Percentiles rank a stretch among this genome's conserved stretches.
phyloP scores from a whole-genome alignment of 1,140 invertebrate genomes.

The Heliconius eleuchia region DNA sequence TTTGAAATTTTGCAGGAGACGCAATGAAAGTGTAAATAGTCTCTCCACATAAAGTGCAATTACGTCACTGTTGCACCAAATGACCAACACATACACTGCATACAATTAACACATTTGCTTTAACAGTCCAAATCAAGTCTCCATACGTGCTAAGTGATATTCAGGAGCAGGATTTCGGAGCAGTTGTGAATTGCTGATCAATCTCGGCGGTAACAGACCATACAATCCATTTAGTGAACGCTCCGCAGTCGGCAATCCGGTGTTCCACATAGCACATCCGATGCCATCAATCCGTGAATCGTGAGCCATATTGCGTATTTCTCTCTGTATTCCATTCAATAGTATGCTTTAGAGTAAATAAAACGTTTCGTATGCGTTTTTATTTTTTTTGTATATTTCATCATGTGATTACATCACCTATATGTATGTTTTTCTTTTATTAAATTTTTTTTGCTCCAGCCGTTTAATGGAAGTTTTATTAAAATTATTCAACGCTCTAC shows the following conservation, averaged over 20 bases:
- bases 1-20: too few species aligned
- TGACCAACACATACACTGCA: background rate
- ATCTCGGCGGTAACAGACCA: background rate
- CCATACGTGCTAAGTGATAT: background rate
- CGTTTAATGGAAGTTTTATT: background rate
- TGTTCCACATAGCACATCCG: conserved; percentile 10
- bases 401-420: background rate
- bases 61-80: too few species aligned
- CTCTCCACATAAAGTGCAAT: too few species aligned
- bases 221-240: conserved; percentile 10
- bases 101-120: background rate
- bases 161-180: background rate
- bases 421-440: background rate
- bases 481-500: background rate
- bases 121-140: background rate
- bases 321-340: background rate
- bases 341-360: background rate
- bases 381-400: background rate
- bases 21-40: too few species aligned
- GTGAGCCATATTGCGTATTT: conserved; percentile 6
- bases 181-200: conserved; percentile 1
- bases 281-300: background rate
- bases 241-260: background rate
- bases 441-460: background rate
- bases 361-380: background rate